phyloP scores from a whole-genome alignment of 2,888 invertebrate genomes.

The Aporophyla lueneburgensis region DNA sequence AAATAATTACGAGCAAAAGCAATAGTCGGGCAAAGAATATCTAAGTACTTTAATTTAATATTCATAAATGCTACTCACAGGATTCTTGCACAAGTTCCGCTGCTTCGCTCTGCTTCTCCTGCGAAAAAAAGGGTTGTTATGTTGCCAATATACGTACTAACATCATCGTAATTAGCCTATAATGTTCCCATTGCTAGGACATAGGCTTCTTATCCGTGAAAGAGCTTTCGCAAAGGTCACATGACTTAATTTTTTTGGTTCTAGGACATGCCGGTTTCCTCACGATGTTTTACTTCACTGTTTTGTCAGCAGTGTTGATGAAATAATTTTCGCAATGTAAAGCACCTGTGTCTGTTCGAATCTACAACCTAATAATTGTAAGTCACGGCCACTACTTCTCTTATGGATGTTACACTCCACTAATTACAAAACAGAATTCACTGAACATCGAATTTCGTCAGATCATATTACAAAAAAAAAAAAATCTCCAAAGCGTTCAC shows the following conservation, averaged over 20 bases:
- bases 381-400: too few species aligned
- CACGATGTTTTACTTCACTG: too few species aligned
- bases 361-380: too few species aligned
- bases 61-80: constrained; percentile 42
- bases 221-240: too few species aligned
- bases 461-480: constrained; percentile 42
- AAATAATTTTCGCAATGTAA: too few species aligned
- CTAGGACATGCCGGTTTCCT: too few species aligned
- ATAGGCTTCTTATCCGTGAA: too few species aligned
- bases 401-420: constrained; percentile 21
- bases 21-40: constrained; percentile 37
- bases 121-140: background rate
- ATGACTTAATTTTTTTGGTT: too few species aligned
- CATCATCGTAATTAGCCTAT: background rate
- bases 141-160: background rate
- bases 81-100: constrained; percentile 36
- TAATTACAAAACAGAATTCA: constrained; percentile 48
- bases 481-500: constrained; percentile 21
- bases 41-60: constrained; percentile 27
- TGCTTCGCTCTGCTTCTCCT: constrained; percentile 18
- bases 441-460: constrained; percentile 38
- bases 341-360: too few species aligned
- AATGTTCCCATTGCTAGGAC: too few species aligned
- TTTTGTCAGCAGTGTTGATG: too few species aligned
- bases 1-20: constrained; percentile 41